Base-by-base conservation (phyloP, 2,113 vertebrate genomes). In the Psittacara wagleri region DNA sequence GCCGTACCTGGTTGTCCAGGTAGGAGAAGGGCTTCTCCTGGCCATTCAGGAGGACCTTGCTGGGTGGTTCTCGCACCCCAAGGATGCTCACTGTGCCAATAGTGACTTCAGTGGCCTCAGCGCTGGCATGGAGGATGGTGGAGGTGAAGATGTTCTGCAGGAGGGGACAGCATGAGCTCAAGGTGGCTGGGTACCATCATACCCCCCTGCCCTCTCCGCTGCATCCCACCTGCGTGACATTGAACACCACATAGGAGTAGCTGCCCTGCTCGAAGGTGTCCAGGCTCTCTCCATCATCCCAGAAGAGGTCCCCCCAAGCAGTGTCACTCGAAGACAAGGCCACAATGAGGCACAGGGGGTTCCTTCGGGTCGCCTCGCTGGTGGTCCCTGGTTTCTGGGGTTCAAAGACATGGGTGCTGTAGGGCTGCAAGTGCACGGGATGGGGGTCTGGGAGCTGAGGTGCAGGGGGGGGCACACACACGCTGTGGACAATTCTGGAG, bases 231-330 rank as follows among this genome's bases (percentile, higher is more conserved):
- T 98, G 96, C 0, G 98, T 92, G 39, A 98, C 97, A 1, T 69
- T 97, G 97, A 99, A 99, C 77, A 97, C 35, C 33, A 99, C 89
- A 57, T 98, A 98, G 70, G 98, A 97, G 57, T 98, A 99, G 61
- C 96, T 96, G 70, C 97, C 73, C 15, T 5, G 97, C 96, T 99
- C 98, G 0, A 97, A 99, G 35, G 98, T 98, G 92, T 98, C 98
- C 48, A 99, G 55, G 88, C 96, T 98, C 92, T 99, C 98, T 0
- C 99, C 98, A 1, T 99, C 98, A 0, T 99, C 99, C 99, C 99
- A 99, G 96, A 98, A 99, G 57, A 99, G 94, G 91, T 98, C 98
- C 27, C 99, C 99, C 61, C 91, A 90, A 27, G 99, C 98, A 0
- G 93, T 96, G 46, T 96, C 97, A 2, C 96, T 95, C 0, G 94